Base-by-base conservation (phyloP, 2,888 invertebrate species). In the Xestia c-nigrum region DNA sequence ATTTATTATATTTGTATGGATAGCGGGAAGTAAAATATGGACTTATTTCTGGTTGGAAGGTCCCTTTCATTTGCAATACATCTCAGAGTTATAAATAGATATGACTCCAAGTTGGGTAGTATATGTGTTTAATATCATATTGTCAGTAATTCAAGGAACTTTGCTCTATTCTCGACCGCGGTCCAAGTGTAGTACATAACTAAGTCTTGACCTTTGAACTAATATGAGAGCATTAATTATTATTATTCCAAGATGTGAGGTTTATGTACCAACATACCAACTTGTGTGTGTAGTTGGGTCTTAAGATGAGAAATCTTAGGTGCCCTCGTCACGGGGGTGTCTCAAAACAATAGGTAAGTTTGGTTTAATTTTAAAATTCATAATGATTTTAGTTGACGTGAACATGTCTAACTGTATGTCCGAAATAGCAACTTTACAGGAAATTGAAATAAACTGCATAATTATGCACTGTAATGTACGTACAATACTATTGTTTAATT, bases 171-270 rank as follows among this genome's bases (percentile, higher is more conserved):
- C 43, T 24, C 46, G 14, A 50, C 68, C 38, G 46, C 59, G 43
- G 59, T 57, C 43, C 52, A 59, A 66, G 66, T 70, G n/a, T 19
- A 12, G 24, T 14, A 76, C 43, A 68, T 52, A 52, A 68, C 31
- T 57, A 52, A n/a, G 38, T 63, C 73, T 67, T 68, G 76, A 71
- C 71, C 71, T 82, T 82, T 63, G 19, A 57, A 75, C 43, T 61
- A 57, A 63, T 69, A 38, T 67, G n/a, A n/a, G 21, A 70, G 31
- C 38, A 59, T 80, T 82, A 81, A 76, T 82, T 72, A 76, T 82
- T 72, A 68, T 71, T 76, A 76, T 81, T 59, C 19, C 47, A 55
- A 38, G 21, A 79, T 31, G 24, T 66, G 10, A 14, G 9, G 21
- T 61, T 24, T 24, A 52, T 31, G 3, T n/a, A 46, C n/a, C 24